These are phyloP conservation scores for Bubo scandiacus DNA, from an alignment of 2,113 vertebrate species.

Conservation along the genomic window DNA sequence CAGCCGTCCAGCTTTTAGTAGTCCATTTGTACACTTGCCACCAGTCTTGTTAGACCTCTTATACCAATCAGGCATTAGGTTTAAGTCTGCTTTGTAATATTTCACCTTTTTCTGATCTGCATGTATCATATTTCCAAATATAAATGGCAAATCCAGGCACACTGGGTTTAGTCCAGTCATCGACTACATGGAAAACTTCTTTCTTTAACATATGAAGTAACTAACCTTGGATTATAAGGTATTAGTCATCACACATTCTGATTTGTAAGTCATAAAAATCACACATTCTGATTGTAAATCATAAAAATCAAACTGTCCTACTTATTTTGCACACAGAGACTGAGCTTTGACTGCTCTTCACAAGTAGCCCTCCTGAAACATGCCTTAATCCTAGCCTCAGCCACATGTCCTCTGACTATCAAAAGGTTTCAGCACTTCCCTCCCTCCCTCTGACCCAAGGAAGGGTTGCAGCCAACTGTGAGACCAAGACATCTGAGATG, in stretches of 20 bases:
- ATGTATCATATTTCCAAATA: background rate
- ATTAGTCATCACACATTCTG: background rate
- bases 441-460: background rate
- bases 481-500: conserved; percentile 5
- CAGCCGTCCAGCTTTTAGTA: background rate
- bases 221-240: background rate
- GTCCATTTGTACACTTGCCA: background rate
- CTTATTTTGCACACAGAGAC: background rate
- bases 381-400: background rate
- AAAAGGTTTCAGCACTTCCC: background rate
- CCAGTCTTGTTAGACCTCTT: background rate
- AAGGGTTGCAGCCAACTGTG: background rate
- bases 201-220: background rate
- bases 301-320: background rate
- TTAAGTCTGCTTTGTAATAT: background rate
- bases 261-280: background rate
- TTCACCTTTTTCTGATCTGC: background rate
- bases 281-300: background rate
- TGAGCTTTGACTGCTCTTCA: background rate
- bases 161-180: background rate
- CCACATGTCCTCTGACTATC: background rate
- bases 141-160: background rate
- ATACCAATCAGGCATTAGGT: background rate
- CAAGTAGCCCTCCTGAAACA: background rate
- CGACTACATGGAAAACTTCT: background rate